These are phyloP conservation scores for Lepidurus apus DNA, from an alignment of 1,140 invertebrate species.

Conservation along the genomic window DNA sequence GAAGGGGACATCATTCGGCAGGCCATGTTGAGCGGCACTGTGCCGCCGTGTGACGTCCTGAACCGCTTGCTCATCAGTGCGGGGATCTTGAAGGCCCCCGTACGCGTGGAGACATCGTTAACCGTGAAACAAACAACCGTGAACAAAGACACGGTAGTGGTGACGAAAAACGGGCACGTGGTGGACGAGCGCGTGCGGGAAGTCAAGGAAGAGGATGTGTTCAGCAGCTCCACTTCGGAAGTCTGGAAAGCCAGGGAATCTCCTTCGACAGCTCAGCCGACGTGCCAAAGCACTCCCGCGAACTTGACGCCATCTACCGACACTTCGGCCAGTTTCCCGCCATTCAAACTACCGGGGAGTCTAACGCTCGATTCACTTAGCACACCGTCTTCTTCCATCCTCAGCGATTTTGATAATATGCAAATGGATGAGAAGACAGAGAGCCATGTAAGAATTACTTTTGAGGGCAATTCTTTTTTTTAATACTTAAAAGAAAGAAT, in stretches of 20 bases:
- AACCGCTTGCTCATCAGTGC: slow-evolving; percentile 64
- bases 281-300: slow-evolving; percentile 36
- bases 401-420: background rate
- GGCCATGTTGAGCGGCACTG: slow-evolving; percentile 59
- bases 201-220: slow-evolving; percentile 54
- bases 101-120: slow-evolving; percentile 64
- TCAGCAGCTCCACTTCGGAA: slow-evolving; percentile 45
- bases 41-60: slow-evolving; percentile 62
- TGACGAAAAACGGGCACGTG: slow-evolving; percentile 61
- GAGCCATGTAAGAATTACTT: background rate
- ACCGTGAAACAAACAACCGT: slow-evolving; percentile 66
- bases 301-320: slow-evolving; percentile 29
- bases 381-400: background rate
- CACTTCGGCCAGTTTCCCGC: slow-evolving; percentile 16
- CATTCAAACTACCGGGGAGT: background rate
- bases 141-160: slow-evolving; percentile 59
- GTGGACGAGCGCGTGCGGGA: slow-evolving; percentile 65
- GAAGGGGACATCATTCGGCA: slow-evolving; percentile 64
- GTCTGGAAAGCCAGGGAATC: slow-evolving; percentile 44
- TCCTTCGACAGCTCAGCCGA: slow-evolving; percentile 42
- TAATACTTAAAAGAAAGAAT: background rate
- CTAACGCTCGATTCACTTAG: background rate
- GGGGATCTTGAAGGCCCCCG: slow-evolving; percentile 61
- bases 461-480: background rate
- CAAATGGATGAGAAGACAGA: background rate